Evolutionary conservation across 2,113 vertebrate genomes (phyloP).

Genomic region (Nanorana parkeri): DNA sequence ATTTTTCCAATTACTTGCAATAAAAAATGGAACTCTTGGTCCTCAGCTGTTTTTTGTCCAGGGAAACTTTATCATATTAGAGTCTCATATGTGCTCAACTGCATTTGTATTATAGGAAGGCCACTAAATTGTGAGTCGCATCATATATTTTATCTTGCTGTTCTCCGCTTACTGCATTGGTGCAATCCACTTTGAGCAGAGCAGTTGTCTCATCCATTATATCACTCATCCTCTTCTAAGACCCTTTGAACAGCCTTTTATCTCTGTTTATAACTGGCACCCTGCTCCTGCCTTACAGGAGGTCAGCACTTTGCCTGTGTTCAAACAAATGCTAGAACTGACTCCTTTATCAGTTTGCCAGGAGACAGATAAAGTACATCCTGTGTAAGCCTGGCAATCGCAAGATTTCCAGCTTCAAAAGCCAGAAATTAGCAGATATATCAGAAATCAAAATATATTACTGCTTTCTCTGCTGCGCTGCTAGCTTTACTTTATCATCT

Average conservation of each 20-base stretch:
- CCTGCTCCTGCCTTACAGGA: conserved; percentile 45
- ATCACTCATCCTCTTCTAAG: conserved; percentile 48
- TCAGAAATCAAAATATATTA: conserved; percentile 51
- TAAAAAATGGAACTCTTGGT: no score
- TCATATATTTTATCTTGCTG: not conserved
- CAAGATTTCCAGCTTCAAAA: conserved; percentile 51
- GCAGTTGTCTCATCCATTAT: conserved; percentile 32
- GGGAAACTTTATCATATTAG: no score
- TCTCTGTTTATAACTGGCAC: conserved; percentile 43
- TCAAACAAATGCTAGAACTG: conserved; percentile 39
- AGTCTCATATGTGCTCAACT: no score
- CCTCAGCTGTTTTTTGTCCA: no score
- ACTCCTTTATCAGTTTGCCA: conserved; percentile 50
- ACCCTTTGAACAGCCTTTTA: conserved; percentile 55
- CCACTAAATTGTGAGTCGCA: not conserved
- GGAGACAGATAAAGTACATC: conserved; percentile 47
- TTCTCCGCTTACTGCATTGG: conserved; percentile 29
- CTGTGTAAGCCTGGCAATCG: conserved; percentile 47
- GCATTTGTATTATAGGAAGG: no score
- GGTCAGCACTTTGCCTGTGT: conserved; percentile 48
- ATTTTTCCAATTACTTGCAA: no score
- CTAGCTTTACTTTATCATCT: conserved; percentile 4
- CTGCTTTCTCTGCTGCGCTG: not conserved
- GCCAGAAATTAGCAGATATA: conserved; percentile 48
- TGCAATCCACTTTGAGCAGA: conserved; percentile 33